Evolutionary conservation across 2,113 vertebrate species (phyloP).

Genomic region (Lophotis ruficrista): DNA sequence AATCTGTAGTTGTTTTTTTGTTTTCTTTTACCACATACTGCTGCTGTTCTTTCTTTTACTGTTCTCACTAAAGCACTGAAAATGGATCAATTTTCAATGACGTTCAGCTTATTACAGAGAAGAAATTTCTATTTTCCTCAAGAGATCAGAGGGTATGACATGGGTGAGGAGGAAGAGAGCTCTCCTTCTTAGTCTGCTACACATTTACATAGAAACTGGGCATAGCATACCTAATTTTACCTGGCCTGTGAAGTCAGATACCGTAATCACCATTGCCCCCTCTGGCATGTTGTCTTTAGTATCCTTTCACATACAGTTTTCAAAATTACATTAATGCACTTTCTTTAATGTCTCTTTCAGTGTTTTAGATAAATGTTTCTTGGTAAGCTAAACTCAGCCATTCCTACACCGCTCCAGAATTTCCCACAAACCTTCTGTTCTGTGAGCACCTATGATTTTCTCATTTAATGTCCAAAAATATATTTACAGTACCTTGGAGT

Average conservation of each 20-base stretch:
- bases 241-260: background rate
- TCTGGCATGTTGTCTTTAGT: background rate
- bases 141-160: background rate
- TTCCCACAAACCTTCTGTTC: slow-evolving; percentile 41
- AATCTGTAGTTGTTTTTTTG: background rate
- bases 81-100: background rate
- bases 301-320: slow-evolving; percentile 32
- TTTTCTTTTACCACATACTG: background rate
- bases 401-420: slow-evolving; percentile 31
- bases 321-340: background rate
- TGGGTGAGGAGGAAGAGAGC: background rate
- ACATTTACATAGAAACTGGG: background rate
- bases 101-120: background rate
- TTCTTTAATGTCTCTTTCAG: slow-evolving; percentile 24
- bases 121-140: background rate
- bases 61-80: background rate
- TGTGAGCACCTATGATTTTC: slow-evolving; percentile 8
- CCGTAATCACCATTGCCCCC: background rate
- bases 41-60: background rate
- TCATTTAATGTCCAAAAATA: background rate
- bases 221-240: background rate
- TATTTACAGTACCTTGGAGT: background rate
- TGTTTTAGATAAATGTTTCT: slow-evolving; percentile 10
- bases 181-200: background rate
- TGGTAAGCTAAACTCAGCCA: slow-evolving; percentile 30